Evolutionary conservation across 2,888 invertebrate species (phyloP), one percentile per base, ranked within the genome.

Genomic region (Amphimallon solstitiale): DNA sequence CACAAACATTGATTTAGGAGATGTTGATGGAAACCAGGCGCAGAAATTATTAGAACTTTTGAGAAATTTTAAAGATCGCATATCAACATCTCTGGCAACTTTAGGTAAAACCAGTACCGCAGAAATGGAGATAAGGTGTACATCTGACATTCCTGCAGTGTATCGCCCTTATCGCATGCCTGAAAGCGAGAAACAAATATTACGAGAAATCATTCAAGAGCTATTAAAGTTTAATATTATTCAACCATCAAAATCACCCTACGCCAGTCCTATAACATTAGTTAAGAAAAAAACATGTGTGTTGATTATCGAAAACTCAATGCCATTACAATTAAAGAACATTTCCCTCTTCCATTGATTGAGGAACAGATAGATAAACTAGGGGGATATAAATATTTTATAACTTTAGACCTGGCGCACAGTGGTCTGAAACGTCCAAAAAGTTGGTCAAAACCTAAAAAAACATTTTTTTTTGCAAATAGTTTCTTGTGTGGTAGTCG

Each of bases 271-370:
- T 10, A 37, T 68, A 17, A 37, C 68, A n/a, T 54, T 75, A 15
- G 73, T 76, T 0, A 66, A 64, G 35, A 77, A 76, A 67, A 73
- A 71, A 61, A 71, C 68, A 10, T 77, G 17, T 74, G 74, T 43
- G 65, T 77, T 0, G 77, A 75, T 65, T 80, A 72, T 34, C 59
- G 78, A 6, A 49, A 51, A 29, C 65, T 80, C 3, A 81, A 81
- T 66, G 46, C 51, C 1, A 67, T 70, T 0, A 79, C 77, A 0
- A 65, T 74, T 0, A 72, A 75, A 4, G 77, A 79, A 62, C 40
- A 71, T 3, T 77, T 75, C 63, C 77, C 79, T 0, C 34, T 78
- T 1, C 77, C 78, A 0, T n/a, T n/a, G n/a, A n/a, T n/a, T n/a
- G n/a, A n/a, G n/a, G n/a, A n/a, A n/a, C n/a, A n/a, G n/a, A n/a